A percentile compares a stretch with the other conserved stretches of the same genome.
Evolutionary conservation across 2,888 invertebrate genomes (phyloP).

Genomic region (Caenorhabditis sulstoni): DNA sequence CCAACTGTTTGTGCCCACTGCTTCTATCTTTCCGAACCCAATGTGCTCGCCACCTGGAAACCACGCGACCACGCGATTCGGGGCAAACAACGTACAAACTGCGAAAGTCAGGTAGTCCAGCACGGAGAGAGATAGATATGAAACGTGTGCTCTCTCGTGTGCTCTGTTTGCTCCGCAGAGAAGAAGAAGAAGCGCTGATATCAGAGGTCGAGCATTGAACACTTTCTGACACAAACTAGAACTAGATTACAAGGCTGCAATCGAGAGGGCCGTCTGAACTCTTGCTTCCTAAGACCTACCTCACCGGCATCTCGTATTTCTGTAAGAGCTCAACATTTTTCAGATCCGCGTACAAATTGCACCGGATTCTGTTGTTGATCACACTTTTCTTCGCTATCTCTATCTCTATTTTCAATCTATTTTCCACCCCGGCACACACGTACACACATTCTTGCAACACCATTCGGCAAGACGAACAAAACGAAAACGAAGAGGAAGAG

Average conservation of each 20-base stretch:
- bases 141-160: constrained; percentile 29
- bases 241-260: not conserved
- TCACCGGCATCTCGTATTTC: too few species aligned
- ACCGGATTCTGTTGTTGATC: not conserved
- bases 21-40: constrained; percentile 29
- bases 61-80: constrained; percentile 27
- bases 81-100: constrained; percentile 19
- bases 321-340: too few species aligned
- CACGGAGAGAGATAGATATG: constrained; percentile 13
- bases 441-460: constrained; percentile 32
- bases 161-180: constrained; percentile 41
- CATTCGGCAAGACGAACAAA: constrained; percentile 10
- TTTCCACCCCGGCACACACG: constrained; percentile 1
- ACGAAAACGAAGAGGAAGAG: constrained; percentile 15
- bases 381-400: constrained; percentile 2
- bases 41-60: constrained; percentile 53
- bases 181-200: constrained; percentile 24
- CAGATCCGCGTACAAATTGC: too few species aligned
- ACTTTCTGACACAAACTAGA: constrained; percentile 26
- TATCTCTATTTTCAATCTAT: constrained; percentile 21
- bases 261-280: too few species aligned
- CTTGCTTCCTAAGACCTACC: too few species aligned
- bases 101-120: constrained; percentile 5
- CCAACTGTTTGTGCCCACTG: constrained; percentile 33
- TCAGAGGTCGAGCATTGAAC: constrained; percentile 41